Conservation (phyloP, 1,140 invertebrate species). For the Bombus pascuorum region DNA sequence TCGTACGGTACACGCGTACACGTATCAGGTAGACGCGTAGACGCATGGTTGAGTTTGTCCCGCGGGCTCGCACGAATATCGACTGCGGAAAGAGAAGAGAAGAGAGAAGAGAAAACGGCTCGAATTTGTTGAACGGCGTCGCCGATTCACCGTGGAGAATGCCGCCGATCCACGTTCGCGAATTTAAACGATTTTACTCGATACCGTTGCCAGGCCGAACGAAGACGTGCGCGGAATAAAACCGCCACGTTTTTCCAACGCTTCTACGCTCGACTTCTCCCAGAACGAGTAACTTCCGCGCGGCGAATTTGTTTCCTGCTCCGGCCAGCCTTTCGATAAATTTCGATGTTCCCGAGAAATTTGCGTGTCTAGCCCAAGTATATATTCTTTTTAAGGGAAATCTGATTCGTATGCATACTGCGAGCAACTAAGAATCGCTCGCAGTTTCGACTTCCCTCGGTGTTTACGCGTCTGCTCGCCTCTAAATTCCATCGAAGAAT, state of each 20-base stretch:
- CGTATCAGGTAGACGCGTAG: background rate
- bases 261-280: background rate
- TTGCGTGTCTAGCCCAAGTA: constrained; percentile 2
- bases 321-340: constrained; percentile 7
- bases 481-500: background rate
- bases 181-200: constrained; percentile 60
- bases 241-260: constrained; percentile 1
- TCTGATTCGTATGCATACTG: background rate
- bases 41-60: constrained; percentile 26
- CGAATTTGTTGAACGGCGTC: constrained; percentile 43
- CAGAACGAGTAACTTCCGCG: constrained; percentile 12
- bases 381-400: background rate
- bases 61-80: constrained; percentile 44
- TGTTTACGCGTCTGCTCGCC: constrained; percentile 1
- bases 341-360: constrained; percentile 15
- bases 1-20: background rate
- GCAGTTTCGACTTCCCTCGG: background rate
- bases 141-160: constrained; percentile 21
- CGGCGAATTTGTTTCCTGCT: constrained; percentile 11
- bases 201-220: constrained; percentile 45
- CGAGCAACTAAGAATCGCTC: background rate
- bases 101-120: background rate
- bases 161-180: constrained; percentile 48
- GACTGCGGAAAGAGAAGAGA: constrained; percentile 17
- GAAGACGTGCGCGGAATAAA: constrained; percentile 42